Percentiles rank a stretch among this genome's conserved stretches.
phyloP scores from a whole-genome alignment of 2,888 invertebrate genomes.

The Heliothis peltigera region DNA sequence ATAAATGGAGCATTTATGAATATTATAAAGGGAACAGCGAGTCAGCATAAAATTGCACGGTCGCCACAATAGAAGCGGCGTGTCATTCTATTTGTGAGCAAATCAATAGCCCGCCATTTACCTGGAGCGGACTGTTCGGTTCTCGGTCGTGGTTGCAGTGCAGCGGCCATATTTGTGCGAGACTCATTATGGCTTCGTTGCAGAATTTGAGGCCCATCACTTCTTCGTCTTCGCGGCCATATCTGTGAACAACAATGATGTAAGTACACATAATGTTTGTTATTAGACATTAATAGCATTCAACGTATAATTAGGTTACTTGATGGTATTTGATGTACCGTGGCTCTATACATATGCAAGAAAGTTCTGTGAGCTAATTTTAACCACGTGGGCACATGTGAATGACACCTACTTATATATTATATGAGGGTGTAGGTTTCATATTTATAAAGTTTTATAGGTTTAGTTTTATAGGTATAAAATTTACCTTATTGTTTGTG shows the following conservation, averaged over 20 bases:
- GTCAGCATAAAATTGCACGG: not conserved
- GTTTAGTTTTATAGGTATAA: no score
- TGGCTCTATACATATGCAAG: no score
- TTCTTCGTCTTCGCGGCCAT: conserved; percentile 99
- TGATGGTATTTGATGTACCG: no score
- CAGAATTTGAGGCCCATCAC: conserved; percentile 99
- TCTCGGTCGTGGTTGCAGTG: conserved; percentile 87
- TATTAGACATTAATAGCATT: no score
- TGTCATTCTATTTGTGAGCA: conserved; percentile 6
- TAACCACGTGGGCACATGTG: no score
- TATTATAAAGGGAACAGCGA: conserved; percentile 11
- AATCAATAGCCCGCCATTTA: conserved; percentile 67
- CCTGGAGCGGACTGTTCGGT: conserved; percentile 94
- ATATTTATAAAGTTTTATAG: no score
- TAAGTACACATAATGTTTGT: not conserved
- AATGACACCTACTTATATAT: no score
- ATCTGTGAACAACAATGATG: conserved; percentile 85
- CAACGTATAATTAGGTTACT: no score
- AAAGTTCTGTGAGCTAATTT: no score
- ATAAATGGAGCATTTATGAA: conserved; percentile 1
- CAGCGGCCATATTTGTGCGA: conserved; percentile 95
- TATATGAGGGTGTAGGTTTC: no score
- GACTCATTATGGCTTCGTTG: conserved; percentile 98
- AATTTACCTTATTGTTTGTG: no score
- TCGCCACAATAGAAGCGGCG: not conserved